These are phyloP conservation scores for Oligia strigilis DNA, from an alignment of 2,888 invertebrate species.

Conservation along the genomic window DNA sequence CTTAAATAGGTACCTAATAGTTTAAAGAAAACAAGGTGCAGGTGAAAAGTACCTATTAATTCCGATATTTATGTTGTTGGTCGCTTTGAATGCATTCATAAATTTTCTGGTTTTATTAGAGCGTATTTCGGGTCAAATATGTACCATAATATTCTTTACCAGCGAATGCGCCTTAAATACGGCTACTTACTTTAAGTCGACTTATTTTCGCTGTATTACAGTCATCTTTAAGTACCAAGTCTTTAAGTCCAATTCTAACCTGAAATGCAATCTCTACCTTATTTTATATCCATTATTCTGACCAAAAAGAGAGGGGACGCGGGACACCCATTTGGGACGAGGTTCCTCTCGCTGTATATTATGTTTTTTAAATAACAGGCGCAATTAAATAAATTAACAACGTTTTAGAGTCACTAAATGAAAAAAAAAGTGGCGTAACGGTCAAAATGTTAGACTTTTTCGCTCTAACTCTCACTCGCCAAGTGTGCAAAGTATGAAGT, in stretches of 20 bases:
- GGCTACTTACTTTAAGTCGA: not conserved
- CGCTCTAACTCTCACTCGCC: not conserved
- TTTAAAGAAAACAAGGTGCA: not conserved
- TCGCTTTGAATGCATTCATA: not conserved
- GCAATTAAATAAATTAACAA: not conserved
- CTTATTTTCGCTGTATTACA: not conserved
- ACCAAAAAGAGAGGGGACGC: not conserved
- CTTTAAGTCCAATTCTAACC: not conserved
- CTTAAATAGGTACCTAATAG: not conserved
- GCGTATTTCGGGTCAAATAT: not conserved
- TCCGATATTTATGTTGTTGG: not conserved
- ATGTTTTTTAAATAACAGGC: not conserved
- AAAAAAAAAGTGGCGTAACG: not conserved
- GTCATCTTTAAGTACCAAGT: not conserved
- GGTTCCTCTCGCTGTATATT: not conserved
- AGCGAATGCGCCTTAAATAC: not conserved
- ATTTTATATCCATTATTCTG: not conserved
- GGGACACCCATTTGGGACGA: not conserved
- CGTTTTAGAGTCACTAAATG: not conserved
- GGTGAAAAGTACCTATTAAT: not conserved
- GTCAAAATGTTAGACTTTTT: not conserved
- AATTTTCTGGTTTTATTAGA: not conserved
- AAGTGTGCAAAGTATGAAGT: too few species aligned
- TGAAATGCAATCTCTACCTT: not conserved
- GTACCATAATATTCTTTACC: not conserved